Conservation (phyloP, 2,797 vertebrate genomes). For the Heliangelus exortis region DNA sequence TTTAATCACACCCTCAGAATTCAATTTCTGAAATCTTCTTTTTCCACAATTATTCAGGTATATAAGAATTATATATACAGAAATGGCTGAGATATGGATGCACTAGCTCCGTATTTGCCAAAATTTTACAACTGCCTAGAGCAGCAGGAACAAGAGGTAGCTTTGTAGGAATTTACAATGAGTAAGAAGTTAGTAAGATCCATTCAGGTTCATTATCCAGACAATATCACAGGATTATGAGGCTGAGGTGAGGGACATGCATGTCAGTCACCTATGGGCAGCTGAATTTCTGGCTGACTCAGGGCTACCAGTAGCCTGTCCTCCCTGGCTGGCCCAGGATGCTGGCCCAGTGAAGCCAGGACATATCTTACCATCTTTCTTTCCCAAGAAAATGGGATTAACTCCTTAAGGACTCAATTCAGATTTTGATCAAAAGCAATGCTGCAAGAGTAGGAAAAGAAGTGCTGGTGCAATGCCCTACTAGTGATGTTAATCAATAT, state of each 20-base stretch:
- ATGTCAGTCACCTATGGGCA: too few species aligned
- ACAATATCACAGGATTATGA: background rate
- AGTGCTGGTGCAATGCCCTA: background rate
- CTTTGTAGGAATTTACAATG: background rate
- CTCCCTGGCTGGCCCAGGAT: too few species aligned
- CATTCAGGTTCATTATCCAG: background rate
- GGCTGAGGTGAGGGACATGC: too few species aligned
- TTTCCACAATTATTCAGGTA: background rate
- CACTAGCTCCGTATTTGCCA: background rate
- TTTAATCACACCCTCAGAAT: background rate
- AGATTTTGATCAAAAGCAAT: background rate
- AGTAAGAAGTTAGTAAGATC: background rate
- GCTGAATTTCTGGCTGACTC: too few species aligned
- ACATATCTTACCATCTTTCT: background rate
- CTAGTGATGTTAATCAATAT: background rate
- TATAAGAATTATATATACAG: background rate
- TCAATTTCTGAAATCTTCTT: background rate
- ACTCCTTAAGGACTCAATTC: constrained; percentile 27
- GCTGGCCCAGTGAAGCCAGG: too few species aligned
- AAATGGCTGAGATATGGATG: background rate
- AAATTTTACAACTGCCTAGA: background rate
- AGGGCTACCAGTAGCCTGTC: too few species aligned
- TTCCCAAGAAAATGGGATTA: background rate
- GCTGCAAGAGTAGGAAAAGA: background rate
- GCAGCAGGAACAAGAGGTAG: background rate